Base-by-base conservation (phyloP, 2,113 vertebrate genomes). In the Mastomys coucha region DNA sequence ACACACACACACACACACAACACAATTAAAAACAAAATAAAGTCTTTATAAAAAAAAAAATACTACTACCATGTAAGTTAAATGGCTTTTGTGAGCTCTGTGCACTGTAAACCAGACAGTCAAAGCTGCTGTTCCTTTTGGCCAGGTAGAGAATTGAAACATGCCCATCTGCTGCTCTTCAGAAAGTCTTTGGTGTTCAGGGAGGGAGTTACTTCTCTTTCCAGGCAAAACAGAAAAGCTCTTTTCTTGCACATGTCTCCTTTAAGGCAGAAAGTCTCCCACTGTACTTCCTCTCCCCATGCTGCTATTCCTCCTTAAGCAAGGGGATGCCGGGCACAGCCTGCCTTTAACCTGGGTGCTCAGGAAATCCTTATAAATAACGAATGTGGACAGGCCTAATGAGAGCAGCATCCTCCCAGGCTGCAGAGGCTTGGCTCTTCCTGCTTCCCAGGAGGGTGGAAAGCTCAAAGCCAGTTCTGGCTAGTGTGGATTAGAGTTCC, bases 341-440 rank as follows among this genome's bases (percentile, higher is more conserved):
- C 87, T 63, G 76, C 85, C 85, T 94, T 88, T 94, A 73, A 94
- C 90, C 95, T 82, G 76, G 88, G n/a, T 39, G 63, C 88, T 31
- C 81, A n/a, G 69, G 20, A 95, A 78, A 33, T 49, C 88, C 58
- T 96, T 63, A 88, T 81, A 58, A 88, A 96, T 88, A 96, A 93
- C 58, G 58, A 89, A 86, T 69, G 80, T 28, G 12, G 85, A 63
- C 72, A 88, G 89, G 58, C 24, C 65, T 92, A 82, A 90, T 26
- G 96, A 96, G 96, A 90, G 28, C 86, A 56, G 26, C 90, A 19
- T n/a, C 42, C 7, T 91, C 80, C 72, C 75, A 5, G 78, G 63
- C 75, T 60, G 88, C 88, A 14, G 10, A 90, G 49, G 13, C 42
- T 3, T 8, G 19, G 76, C 81, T 84, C 45, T 14, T 33, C 49